Percentiles rank a stretch among this genome's conserved stretches.
Conservation (phyloP, 2,888 invertebrate species). For the Toxonevra muliebris region DNA sequence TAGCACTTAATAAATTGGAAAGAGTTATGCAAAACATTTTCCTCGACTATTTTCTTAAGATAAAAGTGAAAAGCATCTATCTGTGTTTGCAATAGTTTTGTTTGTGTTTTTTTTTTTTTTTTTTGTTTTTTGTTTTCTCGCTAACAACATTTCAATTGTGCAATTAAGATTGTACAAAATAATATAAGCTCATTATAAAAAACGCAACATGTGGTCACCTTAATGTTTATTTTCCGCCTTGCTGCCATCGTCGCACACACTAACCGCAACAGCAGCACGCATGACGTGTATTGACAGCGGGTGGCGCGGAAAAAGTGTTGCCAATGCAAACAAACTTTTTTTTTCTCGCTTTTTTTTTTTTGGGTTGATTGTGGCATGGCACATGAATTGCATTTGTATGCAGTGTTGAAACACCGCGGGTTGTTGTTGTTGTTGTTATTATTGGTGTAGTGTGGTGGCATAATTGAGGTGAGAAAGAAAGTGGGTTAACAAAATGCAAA, state of each 20-base stretch:
- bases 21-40: background rate
- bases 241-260: background rate
- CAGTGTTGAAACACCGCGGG: constrained; percentile 7
- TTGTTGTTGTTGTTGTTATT: background rate
- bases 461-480: constrained; percentile 2
- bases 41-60: too few relatives aligned
- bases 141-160: constrained; percentile 17
- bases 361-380: too few relatives aligned
- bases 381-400: constrained; percentile 1
- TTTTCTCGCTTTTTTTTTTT: too few relatives aligned
- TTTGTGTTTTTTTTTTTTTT: too few relatives aligned
- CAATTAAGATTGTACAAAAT: constrained; percentile 16
- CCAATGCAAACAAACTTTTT: constrained; percentile 11
- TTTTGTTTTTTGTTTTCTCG: too few relatives aligned
- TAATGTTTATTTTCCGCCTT: constrained; percentile 1
- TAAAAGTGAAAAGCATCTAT: too few relatives aligned
- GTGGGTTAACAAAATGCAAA: constrained; percentile 13
- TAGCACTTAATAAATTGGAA: background rate
- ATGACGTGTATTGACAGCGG: constrained; percentile 18
- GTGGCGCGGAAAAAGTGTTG: constrained; percentile 27
- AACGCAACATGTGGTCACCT: constrained; percentile 21
- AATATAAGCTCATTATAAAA: constrained; percentile 11
- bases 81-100: too few relatives aligned
- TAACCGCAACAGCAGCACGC: background rate
- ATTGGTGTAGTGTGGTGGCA: background rate